Evolutionary conservation across 2,888 invertebrate species (phyloP), one percentile per base, ranked within the genome.

Genomic region (Acanthacorydalis orientalis): DNA sequence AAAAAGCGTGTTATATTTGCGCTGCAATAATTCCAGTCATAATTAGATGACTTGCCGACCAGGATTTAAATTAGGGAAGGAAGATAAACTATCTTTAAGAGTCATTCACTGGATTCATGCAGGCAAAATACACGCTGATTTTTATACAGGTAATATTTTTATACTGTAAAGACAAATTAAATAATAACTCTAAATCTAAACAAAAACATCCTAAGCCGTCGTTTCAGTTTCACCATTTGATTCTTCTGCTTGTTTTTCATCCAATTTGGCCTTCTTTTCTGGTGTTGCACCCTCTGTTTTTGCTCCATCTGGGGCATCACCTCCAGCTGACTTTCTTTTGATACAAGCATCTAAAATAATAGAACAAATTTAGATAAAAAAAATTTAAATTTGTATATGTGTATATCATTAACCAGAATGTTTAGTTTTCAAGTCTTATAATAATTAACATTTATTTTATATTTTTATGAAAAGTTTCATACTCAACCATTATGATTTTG

Each of bases 211-310:
- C 72, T 76, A 77, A 62, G 77, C 76, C 50, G 73, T 69, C 58
- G 75, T 73, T 46, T 60, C 57, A 49, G 74, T 72, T 31, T 72
- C 68, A 42, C 68, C 69, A 55, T 72, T 72, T 52, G 68, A 66
- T 54, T 71, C 65, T 57, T 78, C 78, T 11, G 72, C 72, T 8
- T 71, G 64, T 52, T 75, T 75, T 43, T 80, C 80, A 11, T 73
- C 75, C 48, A 80, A 68, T 68, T 80, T 83, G 53, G 78, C 75
- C 59, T 83, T 83, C 66, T 83, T 83, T 59, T 82, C 82, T 8
- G 81, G 80, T 50, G 78, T 76, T 43, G 72, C 74, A 54, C 75
- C 79, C 52, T 79, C 79, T 31, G 62, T 61, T 8, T 61, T 57
- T 47, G 59, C 55, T 37, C 55, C 60, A 41, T 64, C 65, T 15